Evolutionary conservation across 1,140 invertebrate genomes (phyloP).

Genomic region (Tetragnatha versicolor): DNA sequence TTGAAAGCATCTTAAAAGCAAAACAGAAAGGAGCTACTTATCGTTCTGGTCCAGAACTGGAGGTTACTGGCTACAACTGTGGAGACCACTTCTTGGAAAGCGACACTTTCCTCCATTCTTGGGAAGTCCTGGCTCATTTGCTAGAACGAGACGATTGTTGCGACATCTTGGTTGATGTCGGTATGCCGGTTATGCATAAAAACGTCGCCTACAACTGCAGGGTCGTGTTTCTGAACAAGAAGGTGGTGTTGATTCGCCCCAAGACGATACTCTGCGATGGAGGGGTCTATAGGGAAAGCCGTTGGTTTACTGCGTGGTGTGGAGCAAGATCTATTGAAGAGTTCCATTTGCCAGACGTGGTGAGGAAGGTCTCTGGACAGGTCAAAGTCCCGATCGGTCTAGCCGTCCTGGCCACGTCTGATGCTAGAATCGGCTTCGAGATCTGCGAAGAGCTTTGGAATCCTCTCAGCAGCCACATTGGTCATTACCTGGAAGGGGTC

Average conservation of each 20-base stretch:
- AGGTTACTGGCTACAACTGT: conserved; percentile 97
- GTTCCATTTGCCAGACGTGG: conserved; percentile 84
- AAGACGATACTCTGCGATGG: conserved; percentile 93
- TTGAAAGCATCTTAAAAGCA: conserved; percentile 86
- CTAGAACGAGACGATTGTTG: conserved; percentile 79
- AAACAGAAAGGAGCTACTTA: conserved; percentile 87
- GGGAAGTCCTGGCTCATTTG: conserved; percentile 89
- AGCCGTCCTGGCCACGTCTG: conserved; percentile 86
- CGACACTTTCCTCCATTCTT: conserved; percentile 93
- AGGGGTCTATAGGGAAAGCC: conserved; percentile 92
- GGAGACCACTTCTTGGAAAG: conserved; percentile 97
- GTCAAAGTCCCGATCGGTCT: conserved; percentile 90
- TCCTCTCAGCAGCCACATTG: conserved; percentile 84
- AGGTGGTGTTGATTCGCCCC: conserved; percentile 91
- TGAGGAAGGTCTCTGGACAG: conserved; percentile 80
- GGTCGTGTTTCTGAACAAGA: conserved; percentile 86
- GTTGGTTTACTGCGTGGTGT: conserved; percentile 97
- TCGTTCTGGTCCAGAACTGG: conserved; percentile 93
- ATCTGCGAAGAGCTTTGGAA: conserved; percentile 99
- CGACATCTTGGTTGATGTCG: conserved; percentile 93
- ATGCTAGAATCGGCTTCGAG: conserved; percentile 96
- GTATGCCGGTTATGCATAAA: conserved; percentile 96
- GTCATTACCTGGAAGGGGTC: conserved; percentile 90
- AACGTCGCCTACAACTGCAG: conserved; percentile 96
- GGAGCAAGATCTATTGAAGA: conserved; percentile 79